phyloP scores from a whole-genome alignment of 1,140 invertebrate species.

The Ooceraea biroi region DNA sequence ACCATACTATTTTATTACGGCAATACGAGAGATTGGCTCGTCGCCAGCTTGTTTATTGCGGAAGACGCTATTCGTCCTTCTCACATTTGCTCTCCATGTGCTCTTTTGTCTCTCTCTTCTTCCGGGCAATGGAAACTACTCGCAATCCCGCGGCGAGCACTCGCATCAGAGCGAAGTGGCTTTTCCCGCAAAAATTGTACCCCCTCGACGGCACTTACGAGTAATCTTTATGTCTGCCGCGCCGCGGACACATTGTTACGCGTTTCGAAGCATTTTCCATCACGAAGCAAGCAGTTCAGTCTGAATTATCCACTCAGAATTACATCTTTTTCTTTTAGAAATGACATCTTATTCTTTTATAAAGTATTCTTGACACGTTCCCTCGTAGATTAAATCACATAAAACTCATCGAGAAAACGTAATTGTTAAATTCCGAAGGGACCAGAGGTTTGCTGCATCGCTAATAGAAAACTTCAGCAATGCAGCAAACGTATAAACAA shows the following conservation, averaged over 20 bases:
- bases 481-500: too few species aligned
- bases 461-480: too few species aligned
- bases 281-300: too few species aligned
- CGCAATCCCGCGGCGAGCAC: background rate
- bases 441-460: too few species aligned
- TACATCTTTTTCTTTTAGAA: too few species aligned
- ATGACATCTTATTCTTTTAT: too few species aligned
- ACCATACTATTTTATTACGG: conserved; percentile 37
- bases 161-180: background rate
- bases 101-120: background rate
- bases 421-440: too few species aligned
- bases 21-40: conserved; percentile 44
- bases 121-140: background rate
- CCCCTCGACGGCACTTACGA: background rate
- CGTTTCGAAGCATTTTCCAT: background rate
- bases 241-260: background rate
- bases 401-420: too few species aligned
- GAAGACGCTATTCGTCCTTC: background rate
- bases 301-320: too few species aligned
- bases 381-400: too few species aligned
- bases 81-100: conserved; percentile 12
- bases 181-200: background rate
- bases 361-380: too few species aligned
- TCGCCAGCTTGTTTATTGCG: conserved; percentile 47
- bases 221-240: background rate